These are phyloP conservation scores for Chionomys nivalis DNA, from an alignment of 2,113 vertebrate species.

Conservation along the genomic window DNA sequence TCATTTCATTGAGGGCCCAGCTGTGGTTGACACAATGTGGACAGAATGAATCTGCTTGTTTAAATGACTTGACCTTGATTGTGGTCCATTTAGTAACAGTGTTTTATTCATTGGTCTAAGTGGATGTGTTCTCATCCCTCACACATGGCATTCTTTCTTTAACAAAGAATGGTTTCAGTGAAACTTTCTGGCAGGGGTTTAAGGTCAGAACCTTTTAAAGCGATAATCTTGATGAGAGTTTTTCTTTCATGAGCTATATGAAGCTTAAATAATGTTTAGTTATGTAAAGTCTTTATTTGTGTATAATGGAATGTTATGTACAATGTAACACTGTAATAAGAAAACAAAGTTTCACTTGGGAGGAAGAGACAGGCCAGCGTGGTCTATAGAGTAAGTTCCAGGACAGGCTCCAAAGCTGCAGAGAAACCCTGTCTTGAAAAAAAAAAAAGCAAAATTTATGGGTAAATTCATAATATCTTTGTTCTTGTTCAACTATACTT, in stretches of 20 bases:
- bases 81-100: slow-evolving; percentile 64
- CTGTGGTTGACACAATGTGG: slow-evolving; percentile 75
- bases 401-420: too few relatives aligned
- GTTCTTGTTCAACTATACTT: slow-evolving; percentile 90
- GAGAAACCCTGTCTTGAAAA: too few relatives aligned
- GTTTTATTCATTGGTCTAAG: slow-evolving; percentile 77
- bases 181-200: slow-evolving; percentile 84
- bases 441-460: slow-evolving; percentile 88
- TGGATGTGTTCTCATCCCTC: slow-evolving; percentile 81
- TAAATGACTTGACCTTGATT: slow-evolving; percentile 77
- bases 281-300: slow-evolving; percentile 84
- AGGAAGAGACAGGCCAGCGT: too few relatives aligned
- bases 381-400: too few relatives aligned
- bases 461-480: slow-evolving; percentile 88
- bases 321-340: slow-evolving; percentile 86
- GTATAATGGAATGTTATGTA: slow-evolving; percentile 87
- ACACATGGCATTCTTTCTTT: slow-evolving; percentile 80
- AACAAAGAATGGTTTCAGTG: slow-evolving; percentile 87
- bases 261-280: slow-evolving; percentile 82
- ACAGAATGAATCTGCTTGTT: slow-evolving; percentile 72
- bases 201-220: slow-evolving; percentile 82
- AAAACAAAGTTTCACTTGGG: slow-evolving; percentile 81
- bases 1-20: slow-evolving; percentile 72
- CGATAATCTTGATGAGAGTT: slow-evolving; percentile 81
- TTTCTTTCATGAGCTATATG: slow-evolving; percentile 80